Evolutionary conservation across 2,797 vertebrate species (phyloP).

Genomic region (Rhabdophis nuchalis): DNA sequence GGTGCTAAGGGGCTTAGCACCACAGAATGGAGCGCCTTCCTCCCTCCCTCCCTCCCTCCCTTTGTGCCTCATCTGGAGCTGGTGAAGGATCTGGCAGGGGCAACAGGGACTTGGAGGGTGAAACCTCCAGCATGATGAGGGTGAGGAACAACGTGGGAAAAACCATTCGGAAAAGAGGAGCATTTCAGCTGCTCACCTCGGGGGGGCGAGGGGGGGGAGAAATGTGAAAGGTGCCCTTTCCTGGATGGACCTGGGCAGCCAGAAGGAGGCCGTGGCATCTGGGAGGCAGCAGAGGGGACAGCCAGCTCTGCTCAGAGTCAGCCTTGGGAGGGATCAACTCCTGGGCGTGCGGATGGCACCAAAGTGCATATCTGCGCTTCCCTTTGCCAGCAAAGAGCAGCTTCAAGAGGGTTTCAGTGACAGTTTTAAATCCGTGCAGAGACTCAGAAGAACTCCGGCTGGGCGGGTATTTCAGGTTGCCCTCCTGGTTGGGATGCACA

Average conservation of each 20-base stretch:
- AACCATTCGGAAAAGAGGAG: neutral
- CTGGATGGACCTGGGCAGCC: neutral
- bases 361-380: neutral
- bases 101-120: neutral
- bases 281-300: neutral
- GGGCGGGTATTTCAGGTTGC: neutral
- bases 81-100: neutral
- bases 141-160: neutral
- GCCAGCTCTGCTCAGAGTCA: neutral
- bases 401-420: neutral
- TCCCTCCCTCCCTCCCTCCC: neutral
- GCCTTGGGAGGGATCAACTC: neutral
- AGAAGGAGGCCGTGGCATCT: neutral
- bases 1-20: neutral
- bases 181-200: neutral
- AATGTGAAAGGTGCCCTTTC: neutral
- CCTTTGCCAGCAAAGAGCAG: neutral
- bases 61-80: neutral
- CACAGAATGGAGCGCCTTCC: neutral
- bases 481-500: neutral
- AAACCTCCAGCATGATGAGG: neutral
- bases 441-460: neutral
- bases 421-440: neutral
- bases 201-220: neutral
- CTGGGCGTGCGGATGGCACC: neutral